Percentiles rank a stretch among this genome's conserved stretches.
phyloP scores from a whole-genome alignment of 2,113 vertebrate species.

The Hiodon tergisus region DNA sequence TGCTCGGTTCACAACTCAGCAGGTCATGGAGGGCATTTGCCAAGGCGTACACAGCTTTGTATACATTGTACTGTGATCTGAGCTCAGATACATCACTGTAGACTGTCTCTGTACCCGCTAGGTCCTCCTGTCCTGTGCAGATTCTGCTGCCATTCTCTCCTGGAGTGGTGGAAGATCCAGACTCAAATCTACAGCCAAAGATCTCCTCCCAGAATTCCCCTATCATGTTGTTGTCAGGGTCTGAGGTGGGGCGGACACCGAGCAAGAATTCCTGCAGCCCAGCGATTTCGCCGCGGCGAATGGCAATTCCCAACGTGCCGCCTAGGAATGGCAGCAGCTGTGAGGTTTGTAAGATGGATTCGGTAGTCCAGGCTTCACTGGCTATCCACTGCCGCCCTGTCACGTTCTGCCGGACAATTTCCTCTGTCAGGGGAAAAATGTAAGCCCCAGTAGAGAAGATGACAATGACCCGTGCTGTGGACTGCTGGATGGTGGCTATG shows the following conservation, averaged over 20 bases:
- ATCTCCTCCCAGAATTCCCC: slow-evolving; percentile 54
- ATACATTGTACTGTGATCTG: slow-evolving; percentile 56
- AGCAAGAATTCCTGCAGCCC: slow-evolving; percentile 50
- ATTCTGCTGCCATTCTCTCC: background rate
- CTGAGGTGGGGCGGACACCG: slow-evolving; percentile 33
- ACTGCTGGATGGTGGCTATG: slow-evolving; percentile 42
- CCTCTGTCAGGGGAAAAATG: slow-evolving; percentile 47
- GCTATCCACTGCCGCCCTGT: slow-evolving; percentile 61
- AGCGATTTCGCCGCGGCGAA: slow-evolving; percentile 55
- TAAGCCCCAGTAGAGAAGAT: slow-evolving; percentile 38
- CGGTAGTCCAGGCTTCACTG: slow-evolving; percentile 58
- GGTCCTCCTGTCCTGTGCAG: slow-evolving; percentile 50
- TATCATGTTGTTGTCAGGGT: slow-evolving; percentile 43
- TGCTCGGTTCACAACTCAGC: slow-evolving; percentile 46
- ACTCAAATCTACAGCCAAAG: slow-evolving; percentile 52
- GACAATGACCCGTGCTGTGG: slow-evolving; percentile 41
- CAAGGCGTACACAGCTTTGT: slow-evolving; percentile 64
- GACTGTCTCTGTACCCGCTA: slow-evolving; percentile 31
- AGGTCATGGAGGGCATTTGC: slow-evolving; percentile 54
- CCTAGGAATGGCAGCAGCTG: slow-evolving; percentile 46
- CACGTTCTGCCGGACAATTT: slow-evolving; percentile 49
- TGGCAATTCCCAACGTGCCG: slow-evolving; percentile 59
- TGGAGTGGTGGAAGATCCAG: slow-evolving; percentile 7
- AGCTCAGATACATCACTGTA: slow-evolving; percentile 39
- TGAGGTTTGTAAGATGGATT: slow-evolving; percentile 38